Evolutionary conservation across 2,113 vertebrate genomes (phyloP).

Genomic region (Plestiodon gilberti): DNA sequence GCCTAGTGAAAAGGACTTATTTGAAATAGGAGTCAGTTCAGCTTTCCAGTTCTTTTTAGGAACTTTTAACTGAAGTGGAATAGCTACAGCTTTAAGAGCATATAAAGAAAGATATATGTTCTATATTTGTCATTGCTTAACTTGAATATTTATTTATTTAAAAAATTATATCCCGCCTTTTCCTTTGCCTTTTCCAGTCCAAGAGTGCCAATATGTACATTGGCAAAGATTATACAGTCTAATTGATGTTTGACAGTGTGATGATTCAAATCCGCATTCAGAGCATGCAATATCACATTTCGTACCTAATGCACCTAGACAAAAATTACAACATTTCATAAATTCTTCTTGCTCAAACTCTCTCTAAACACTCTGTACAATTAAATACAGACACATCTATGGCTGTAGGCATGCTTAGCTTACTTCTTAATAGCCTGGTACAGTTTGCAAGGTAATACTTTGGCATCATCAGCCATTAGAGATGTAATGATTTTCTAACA

Average conservation of each 20-base stretch:
- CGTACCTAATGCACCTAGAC: not conserved
- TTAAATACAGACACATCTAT: slow-evolving; percentile 43
- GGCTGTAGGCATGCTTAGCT: slow-evolving; percentile 51
- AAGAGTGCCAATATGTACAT: too few relatives aligned
- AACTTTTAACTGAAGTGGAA: not conserved
- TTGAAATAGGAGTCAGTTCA: not conserved
- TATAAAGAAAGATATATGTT: not conserved
- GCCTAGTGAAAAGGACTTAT: not conserved
- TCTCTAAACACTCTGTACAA: slow-evolving; percentile 41
- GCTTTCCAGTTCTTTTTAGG: fast-evolving
- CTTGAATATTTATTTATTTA: too few relatives aligned
- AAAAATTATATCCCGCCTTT: too few relatives aligned
- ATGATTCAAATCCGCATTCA: not conserved
- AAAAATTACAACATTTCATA: slow-evolving; percentile 1
- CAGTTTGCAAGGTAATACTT: slow-evolving; percentile 37
- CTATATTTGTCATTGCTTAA: not conserved
- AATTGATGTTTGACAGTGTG: fast-evolving
- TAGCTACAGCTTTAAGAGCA: not conserved
- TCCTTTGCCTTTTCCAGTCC: too few relatives aligned
- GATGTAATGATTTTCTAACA: slow-evolving; percentile 58
- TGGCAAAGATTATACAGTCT: not conserved
- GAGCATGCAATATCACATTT: not conserved
- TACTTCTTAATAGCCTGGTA: slow-evolving; percentile 15
- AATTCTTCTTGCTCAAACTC: slow-evolving; percentile 35
- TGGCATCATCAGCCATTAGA: slow-evolving; percentile 55